phyloP scores from a whole-genome alignment of 2,888 invertebrate genomes.

The Melieria picta region DNA sequence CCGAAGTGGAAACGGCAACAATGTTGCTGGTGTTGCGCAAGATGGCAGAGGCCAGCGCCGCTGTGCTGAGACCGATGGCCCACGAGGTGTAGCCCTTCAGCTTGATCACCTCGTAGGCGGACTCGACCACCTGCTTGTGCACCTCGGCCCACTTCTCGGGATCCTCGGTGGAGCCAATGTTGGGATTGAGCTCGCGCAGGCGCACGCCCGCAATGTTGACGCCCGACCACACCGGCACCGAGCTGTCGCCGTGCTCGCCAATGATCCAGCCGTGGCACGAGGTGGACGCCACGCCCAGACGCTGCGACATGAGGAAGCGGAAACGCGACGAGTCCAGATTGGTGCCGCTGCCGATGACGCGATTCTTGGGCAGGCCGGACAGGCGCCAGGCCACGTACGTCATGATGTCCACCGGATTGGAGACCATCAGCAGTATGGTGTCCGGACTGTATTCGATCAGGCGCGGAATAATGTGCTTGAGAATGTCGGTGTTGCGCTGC shows the following conservation, averaged over 20 bases:
- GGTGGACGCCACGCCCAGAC: slow-evolving; percentile 81
- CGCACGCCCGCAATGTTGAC: slow-evolving; percentile 92
- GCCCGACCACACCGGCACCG: slow-evolving; percentile 93
- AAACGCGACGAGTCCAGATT: slow-evolving; percentile 93
- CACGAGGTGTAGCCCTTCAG: slow-evolving; percentile 92
- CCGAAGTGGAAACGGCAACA: slow-evolving; percentile 81
- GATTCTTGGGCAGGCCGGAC: slow-evolving; percentile 86
- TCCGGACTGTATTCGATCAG: slow-evolving; percentile 79
- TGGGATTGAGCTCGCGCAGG: slow-evolving; percentile 79
- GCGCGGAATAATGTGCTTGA: slow-evolving; percentile 85
- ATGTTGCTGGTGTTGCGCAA: slow-evolving; percentile 79
- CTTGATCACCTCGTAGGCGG: slow-evolving; percentile 88
- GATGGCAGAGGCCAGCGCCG: slow-evolving; percentile 77
- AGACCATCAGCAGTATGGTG: slow-evolving; percentile 85
- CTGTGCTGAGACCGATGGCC: slow-evolving; percentile 86
- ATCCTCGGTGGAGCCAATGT: slow-evolving; percentile 78
- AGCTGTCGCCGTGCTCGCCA: slow-evolving; percentile 93
- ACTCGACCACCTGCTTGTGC: slow-evolving; percentile 84
- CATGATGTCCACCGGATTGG: slow-evolving; percentile 92
- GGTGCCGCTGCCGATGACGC: slow-evolving; percentile 92
- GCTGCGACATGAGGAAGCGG: slow-evolving; percentile 86
- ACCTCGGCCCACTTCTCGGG: slow-evolving; percentile 81
- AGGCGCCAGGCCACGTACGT: slow-evolving; percentile 96
- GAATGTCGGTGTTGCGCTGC: slow-evolving; percentile 89
- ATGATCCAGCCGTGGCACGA: slow-evolving; percentile 94